Evolutionary conservation across 2,888 invertebrate genomes (phyloP).

Genomic region (Drosophila heteroneura): DNA sequence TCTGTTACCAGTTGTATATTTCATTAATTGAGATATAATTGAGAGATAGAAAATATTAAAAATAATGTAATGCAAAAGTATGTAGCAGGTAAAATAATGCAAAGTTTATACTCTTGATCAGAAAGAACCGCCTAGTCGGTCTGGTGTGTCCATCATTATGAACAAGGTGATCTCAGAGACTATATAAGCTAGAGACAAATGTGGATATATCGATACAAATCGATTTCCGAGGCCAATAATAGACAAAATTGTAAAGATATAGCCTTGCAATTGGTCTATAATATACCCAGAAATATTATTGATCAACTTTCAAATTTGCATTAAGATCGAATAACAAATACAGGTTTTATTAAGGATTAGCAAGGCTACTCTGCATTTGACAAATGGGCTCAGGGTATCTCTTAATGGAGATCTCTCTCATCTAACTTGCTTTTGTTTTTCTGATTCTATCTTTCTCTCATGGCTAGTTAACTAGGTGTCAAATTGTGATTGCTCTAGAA

Average conservation of each 20-base stretch:
- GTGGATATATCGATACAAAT: background rate
- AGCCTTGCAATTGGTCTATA: background rate
- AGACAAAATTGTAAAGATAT: background rate
- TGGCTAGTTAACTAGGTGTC: background rate
- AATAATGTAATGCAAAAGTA: too few relatives aligned
- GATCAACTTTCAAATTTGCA: background rate
- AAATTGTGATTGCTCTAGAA: background rate
- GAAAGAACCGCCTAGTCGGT: background rate
- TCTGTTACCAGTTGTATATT: too few relatives aligned
- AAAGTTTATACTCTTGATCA: background rate
- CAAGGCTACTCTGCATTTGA: background rate
- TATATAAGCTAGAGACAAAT: background rate
- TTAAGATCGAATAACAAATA: background rate
- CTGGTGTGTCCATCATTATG: background rate
- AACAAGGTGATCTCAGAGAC: background rate
- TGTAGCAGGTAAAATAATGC: background rate
- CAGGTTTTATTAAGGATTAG: background rate
- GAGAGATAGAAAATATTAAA: too few relatives aligned
- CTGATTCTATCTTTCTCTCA: too few relatives aligned
- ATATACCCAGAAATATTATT: background rate
- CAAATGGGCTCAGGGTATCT: background rate
- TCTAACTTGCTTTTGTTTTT: background rate
- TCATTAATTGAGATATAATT: too few relatives aligned
- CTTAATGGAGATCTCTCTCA: background rate
- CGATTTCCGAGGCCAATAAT: too few relatives aligned